Evolutionary conservation across 2,113 vertebrate genomes (phyloP), one percentile per base, ranked within the genome.

Genomic region (Microcebus jonahi): DNA sequence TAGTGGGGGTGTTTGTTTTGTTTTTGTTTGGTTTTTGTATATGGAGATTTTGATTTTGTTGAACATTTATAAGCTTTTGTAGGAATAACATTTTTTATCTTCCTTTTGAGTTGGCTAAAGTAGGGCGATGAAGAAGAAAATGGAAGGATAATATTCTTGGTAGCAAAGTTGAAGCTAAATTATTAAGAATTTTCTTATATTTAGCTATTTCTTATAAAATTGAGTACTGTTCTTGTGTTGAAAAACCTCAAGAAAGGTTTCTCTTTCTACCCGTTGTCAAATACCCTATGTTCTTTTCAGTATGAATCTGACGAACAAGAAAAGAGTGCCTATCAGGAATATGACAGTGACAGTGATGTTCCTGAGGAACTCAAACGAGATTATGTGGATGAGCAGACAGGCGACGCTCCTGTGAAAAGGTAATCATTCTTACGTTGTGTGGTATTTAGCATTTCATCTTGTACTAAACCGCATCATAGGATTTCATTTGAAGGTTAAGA

Each of bases 221-320:
- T 53, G 42, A 9, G 3, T 88, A 31, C 1, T 50, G 76, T 63
- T 59, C 29, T 61, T 94, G 17, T 88, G 48, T 94, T 87, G 53
- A 92, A 83, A 81, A 42, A 86, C 45, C 75, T 14, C 31, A 55
- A 3, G 9, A 83, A 70, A 94, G 0, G 34, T 92, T 65, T 3
- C 39, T 95, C 4, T 63, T 12, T 67, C 6, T 82, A 6, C 4
- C 2, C 11, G 34, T 34, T 92, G 42, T 83, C 95, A 34, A 73
- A 23, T 91, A 6, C 39, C 13, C 67, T 91, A 9, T 94, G 36
- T 94, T 90, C 23, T 87, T 73, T 90, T 82, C 93, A 99, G 99
- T 99, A 99, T 70, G 99, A 99, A 95, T 99, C 99, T 0, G 99
- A 99, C 36, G 99, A 99, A 97, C 99, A 99, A 97, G 99, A 99